Percentiles rank a stretch among this genome's conserved stretches.
Evolutionary conservation across 2,888 invertebrate genomes (phyloP).

Genomic region (Aleiodes leptofemur): DNA sequence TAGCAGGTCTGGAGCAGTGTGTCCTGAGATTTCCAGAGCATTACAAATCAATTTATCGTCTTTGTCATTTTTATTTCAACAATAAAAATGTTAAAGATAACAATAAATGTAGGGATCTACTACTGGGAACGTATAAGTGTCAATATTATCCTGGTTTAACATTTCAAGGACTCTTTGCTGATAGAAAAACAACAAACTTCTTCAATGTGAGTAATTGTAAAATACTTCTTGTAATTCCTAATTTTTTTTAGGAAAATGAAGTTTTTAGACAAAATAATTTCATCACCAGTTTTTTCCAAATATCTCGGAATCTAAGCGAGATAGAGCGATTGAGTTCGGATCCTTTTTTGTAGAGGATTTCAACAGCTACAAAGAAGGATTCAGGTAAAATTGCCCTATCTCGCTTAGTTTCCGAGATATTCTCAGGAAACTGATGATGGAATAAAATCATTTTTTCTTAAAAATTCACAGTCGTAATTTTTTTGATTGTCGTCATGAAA

Average conservation of each 20-base stretch:
- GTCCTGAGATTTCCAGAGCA: slow-evolving; percentile 91
- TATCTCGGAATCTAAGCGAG: no score
- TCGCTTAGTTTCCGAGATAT: no score
- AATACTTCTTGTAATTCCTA: no score
- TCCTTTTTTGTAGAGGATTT: no score
- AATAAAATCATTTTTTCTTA: no score
- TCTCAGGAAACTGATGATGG: no score
- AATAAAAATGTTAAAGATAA: slow-evolving; percentile 83
- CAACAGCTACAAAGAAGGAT: no score
- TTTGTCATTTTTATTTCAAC: slow-evolving; percentile 89
- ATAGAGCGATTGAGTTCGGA: no score
- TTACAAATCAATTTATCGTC: slow-evolving; percentile 93
- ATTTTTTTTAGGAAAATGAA: no score
- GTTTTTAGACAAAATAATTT: no score
- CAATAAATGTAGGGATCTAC: slow-evolving; percentile 83
- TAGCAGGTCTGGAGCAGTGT: slow-evolving; percentile 89
- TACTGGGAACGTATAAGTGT: slow-evolving; percentile 83
- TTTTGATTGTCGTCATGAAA: slow-evolving; percentile 24
- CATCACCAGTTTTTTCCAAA: no score
- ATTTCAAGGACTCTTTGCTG: slow-evolving; percentile 89
- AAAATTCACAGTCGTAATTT: background rate
- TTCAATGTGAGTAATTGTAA: slow-evolving; percentile 83
- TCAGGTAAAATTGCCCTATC: no score
- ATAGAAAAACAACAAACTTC: slow-evolving; percentile 90
- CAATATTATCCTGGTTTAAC: slow-evolving; percentile 79